Evolutionary conservation across 2,888 invertebrate species (phyloP), one percentile per base, ranked within the genome.

Genomic region (Alloplasta piceator): DNA sequence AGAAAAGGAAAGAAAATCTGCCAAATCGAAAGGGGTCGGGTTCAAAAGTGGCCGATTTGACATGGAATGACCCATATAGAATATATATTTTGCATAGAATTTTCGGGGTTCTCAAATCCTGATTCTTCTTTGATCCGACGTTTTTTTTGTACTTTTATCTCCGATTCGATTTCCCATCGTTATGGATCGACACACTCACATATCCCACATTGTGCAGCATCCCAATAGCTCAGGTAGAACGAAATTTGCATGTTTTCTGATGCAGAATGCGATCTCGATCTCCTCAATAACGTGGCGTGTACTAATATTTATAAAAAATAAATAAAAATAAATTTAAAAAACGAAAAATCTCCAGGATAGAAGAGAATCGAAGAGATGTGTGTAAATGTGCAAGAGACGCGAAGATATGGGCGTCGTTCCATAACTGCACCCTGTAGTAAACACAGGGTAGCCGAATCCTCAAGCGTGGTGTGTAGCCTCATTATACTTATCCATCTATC

Each of bases 391-490:
- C 26, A 70, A 74, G 68, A 63, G 60, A 39, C 39, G 26, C 26
- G 55, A 60, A 70, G 16, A 64, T 61, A 63, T 52, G 76, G 75
- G 80, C 80, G 71, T 72, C 67, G 63, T 68, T 78, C 70, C 55
- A 74, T 78, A 78, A 81, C 60, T n/a, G n/a, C 81, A 74, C 74
- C 74, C 81, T 81, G 66, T 81, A 70, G 81, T 91, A 91, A 91
- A 91, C 87, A 91, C 89, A 90, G 91, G 91, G 89, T 91, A 88
- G 87, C 85, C 85, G 81, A 84, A 85, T 86, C 85, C 85, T 86
- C 85, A 12, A 26, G 36, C 39, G 50, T 6, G 26, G 63, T 46
- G 70, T 46, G 64, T 46, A 82, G 85, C 84, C 85, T 89, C 86
- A 88, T 89, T 86, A 85, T 87, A 43, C 63, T 26, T n/a, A 52